Evolutionary conservation across 2,888 invertebrate species (phyloP).

Genomic region (Nomada lathburiana): DNA sequence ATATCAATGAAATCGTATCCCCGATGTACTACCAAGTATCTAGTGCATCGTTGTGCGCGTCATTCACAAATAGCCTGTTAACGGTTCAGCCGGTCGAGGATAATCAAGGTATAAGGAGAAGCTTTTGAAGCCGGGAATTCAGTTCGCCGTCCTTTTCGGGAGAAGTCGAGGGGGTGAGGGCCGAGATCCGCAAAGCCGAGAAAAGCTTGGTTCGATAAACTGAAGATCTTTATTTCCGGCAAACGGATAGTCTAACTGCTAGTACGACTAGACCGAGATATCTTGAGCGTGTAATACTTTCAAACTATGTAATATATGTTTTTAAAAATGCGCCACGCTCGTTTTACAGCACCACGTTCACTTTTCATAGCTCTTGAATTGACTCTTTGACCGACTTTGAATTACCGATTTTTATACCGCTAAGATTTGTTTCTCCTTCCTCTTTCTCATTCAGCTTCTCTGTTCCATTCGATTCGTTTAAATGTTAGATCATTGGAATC

Average conservation of each 20-base stretch:
- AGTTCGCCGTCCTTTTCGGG: conserved; percentile 11
- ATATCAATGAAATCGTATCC: too few species aligned
- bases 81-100: conserved; percentile 6
- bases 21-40: background rate
- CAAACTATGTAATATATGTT: background rate
- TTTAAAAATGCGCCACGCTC: too few species aligned
- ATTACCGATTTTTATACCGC: conserved; percentile 21
- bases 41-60: background rate
- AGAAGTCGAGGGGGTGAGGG: conserved; percentile 4
- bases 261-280: background rate
- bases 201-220: conserved; percentile 49
- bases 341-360: too few species aligned
- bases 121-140: conserved; percentile 31
- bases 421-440: too few species aligned
- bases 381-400: too few species aligned
- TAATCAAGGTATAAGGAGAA: conserved; percentile 46
- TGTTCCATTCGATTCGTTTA: background rate
- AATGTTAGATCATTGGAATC: background rate
- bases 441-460: too few species aligned
- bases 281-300: background rate
- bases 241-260: conserved; percentile 1
- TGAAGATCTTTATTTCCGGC: conserved; percentile 54
- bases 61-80: background rate
- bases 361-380: background rate
- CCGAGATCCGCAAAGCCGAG: conserved; percentile 5